A percentile compares a stretch with the other conserved stretches of the same genome.
Conservation (phyloP, 1,140 invertebrate species). For the Pseudomyrmex pallidus region DNA sequence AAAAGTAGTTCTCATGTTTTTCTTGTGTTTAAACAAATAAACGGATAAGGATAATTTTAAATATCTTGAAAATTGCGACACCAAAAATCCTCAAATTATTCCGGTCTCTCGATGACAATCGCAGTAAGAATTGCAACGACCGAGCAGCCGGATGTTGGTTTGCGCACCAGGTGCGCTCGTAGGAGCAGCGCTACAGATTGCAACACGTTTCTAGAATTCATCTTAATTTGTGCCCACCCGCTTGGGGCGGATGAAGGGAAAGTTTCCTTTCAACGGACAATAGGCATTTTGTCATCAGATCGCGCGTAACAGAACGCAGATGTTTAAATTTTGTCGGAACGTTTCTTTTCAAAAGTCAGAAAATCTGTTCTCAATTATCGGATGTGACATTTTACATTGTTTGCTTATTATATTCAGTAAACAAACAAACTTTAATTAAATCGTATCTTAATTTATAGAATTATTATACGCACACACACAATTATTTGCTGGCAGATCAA, state of each 20-base stretch:
- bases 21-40: too few species aligned
- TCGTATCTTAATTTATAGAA: neutral
- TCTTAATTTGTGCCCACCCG: slow-evolving; percentile 67
- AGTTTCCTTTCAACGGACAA: slow-evolving; percentile 63
- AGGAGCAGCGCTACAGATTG: slow-evolving; percentile 68
- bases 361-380: too few species aligned
- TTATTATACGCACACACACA: neutral
- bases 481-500: neutral
- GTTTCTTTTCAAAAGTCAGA: slow-evolving; percentile 1
- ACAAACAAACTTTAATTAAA: neutral
- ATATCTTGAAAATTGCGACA: neutral
- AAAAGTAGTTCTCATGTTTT: too few species aligned
- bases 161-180: slow-evolving; percentile 67
- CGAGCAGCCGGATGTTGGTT: slow-evolving; percentile 68
- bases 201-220: slow-evolving; percentile 74
- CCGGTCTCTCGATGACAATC: slow-evolving; percentile 1
- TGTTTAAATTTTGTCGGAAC: slow-evolving; percentile 18
- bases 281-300: slow-evolving; percentile 36
- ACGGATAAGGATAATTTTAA: neutral
- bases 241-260: slow-evolving; percentile 52
- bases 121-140: slow-evolving; percentile 29
- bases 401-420: neutral
- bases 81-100: neutral
- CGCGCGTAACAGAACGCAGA: slow-evolving; percentile 24
- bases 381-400: too few species aligned